Base-by-base conservation (phyloP, 2,797 vertebrate genomes). In the Poeciliopsis gracilis region DNA sequence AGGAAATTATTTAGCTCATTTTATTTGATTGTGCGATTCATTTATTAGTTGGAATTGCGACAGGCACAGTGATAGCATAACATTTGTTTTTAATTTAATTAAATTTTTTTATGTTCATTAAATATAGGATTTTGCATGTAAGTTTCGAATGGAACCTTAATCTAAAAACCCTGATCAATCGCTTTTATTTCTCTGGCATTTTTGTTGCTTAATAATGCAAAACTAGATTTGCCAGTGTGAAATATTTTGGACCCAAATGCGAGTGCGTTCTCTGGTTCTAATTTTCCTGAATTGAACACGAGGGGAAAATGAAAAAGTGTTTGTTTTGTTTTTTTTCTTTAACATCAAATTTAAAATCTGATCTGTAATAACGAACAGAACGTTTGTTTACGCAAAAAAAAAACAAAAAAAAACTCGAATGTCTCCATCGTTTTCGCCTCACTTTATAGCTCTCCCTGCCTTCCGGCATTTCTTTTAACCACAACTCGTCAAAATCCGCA, bases 401-500 rank as follows among this genome's bases (percentile, higher is more conserved):
- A 30, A 30, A n/a, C n/a, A 11, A 38, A 38, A 23, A 11, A 23
- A 23, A 10, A 20, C 41, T 67, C 11, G 2, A 28, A 67, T 2
- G 1, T 69, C 25, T 5, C 25, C 23, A 25, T 5, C 10, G 36
- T 25, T 67, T 41, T 41, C 2, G 66, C 66, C 38, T 69, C n/a
- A 13, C 23, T 43, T 69, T 69, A 7, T 41, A 43, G 20, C 11
- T 69, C 20, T 61, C 38, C 67, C 1, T 63, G 41, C 20, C 6
- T 57, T 43, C 36, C 15, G 10, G 8, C 28, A 59, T 55, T 18
- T 69, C 20, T 23, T n/a, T 5, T 46, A 49, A 49, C 25, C 41
- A 75, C 33, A 77, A 51, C 45, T 2, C 12, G 66, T 75, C 49
- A 73, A 73, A 71, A 81, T 77, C 43, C 30, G 30, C 7, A 75